Conservation (phyloP, 2,888 invertebrate species). For the Eupithecia vulgata region DNA sequence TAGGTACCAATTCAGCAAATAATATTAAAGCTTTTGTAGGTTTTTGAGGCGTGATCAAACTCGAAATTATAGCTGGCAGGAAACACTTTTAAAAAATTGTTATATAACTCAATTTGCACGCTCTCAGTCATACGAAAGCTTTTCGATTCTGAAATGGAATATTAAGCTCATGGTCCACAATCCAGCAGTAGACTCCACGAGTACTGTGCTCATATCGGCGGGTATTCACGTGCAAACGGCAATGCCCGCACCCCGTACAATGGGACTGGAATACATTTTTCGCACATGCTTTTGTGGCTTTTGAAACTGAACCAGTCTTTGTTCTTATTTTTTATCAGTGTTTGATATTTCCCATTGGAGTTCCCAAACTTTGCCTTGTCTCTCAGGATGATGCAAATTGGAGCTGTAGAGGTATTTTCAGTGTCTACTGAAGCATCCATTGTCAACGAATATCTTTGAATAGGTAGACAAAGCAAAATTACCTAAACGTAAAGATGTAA, state of each 20-base stretch:
- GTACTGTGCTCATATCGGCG: slow-evolving; percentile 29
- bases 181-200: slow-evolving; percentile 15
- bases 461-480: background rate
- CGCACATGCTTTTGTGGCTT: slow-evolving; percentile 56
- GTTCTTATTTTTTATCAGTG: slow-evolving; percentile 22
- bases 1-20: slow-evolving; percentile 2
- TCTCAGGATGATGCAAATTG: background rate
- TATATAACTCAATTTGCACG: background rate
- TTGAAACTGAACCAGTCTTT: slow-evolving; percentile 33
- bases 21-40: background rate
- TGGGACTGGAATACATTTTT: slow-evolving; percentile 37
- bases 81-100: background rate
- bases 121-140: slow-evolving; percentile 18
- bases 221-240: slow-evolving; percentile 41
- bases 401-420: background rate
- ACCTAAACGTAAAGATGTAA: background rate
- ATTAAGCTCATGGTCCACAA: slow-evolving; percentile 25
- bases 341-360: slow-evolving; percentile 22
- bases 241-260: slow-evolving; percentile 37
- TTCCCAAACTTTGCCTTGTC: background rate
- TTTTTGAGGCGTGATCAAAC: background rate
- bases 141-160: slow-evolving; percentile 25
- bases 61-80: background rate
- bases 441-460: background rate
- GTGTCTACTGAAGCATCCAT: background rate